Conservation (phyloP, 2,113 vertebrate species). For the Heteronetta atricapilla region DNA sequence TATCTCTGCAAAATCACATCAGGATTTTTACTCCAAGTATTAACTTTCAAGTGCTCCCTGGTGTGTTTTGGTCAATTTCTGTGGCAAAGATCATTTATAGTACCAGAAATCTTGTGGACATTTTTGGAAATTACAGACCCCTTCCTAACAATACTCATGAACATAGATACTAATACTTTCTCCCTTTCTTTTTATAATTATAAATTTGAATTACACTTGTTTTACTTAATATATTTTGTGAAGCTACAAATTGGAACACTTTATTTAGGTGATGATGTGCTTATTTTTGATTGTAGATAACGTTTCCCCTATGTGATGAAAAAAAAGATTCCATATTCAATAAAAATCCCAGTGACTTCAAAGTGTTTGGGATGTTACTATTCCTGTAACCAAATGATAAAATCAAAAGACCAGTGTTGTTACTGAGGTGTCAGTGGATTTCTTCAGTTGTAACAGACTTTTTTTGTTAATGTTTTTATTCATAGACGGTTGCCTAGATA, state of each 20-base stretch:
- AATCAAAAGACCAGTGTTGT: not conserved
- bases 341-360: not conserved
- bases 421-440: not conserved
- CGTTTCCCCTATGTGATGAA: not conserved
- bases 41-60: not conserved
- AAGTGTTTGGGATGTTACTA: not conserved
- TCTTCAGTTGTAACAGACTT: not conserved
- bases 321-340: not conserved
- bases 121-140: not conserved
- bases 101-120: not conserved
- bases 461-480: not conserved
- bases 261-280: not conserved
- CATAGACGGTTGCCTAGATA: not conserved
- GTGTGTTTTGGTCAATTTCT: not conserved
- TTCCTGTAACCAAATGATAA: not conserved
- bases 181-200: not conserved
- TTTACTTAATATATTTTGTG: not conserved
- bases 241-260: not conserved
- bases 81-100: not conserved
- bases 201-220: not conserved
- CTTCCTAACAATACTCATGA: not conserved
- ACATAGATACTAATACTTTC: not conserved
- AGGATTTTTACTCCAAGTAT: not conserved
- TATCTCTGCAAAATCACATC: not conserved
- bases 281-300: too few relatives aligned